Conservation (phyloP, 2,113 vertebrate genomes). For the Corythornis vintsioides region DNA sequence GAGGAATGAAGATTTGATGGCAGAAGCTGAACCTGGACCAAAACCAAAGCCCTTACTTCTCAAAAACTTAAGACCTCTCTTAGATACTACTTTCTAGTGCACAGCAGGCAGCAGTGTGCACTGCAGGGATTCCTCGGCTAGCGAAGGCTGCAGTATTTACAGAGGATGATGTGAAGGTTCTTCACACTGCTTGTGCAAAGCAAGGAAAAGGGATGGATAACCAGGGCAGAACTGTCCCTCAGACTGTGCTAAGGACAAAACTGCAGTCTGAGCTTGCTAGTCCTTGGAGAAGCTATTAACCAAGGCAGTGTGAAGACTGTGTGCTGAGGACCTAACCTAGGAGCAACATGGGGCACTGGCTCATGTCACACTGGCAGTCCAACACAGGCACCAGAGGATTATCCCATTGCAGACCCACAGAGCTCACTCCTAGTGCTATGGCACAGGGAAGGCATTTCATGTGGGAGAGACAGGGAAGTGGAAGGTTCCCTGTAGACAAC, state of each 20-base stretch:
- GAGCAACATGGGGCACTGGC: not conserved
- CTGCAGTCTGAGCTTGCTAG: not conserved
- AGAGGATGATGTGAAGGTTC: not conserved
- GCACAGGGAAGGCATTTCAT: not conserved
- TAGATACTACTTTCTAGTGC: not conserved
- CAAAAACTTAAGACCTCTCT: not conserved
- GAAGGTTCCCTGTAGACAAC: not conserved
- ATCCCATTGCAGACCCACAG: not conserved
- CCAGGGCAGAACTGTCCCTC: not conserved
- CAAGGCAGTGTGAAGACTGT: rapidly evolving
- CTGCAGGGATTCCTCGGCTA: not conserved
- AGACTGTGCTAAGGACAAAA: not conserved
- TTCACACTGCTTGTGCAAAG: not conserved
- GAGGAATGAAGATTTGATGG: not conserved
- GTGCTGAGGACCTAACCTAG: not conserved
- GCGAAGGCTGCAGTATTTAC: not conserved
- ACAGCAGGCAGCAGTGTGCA: not conserved
- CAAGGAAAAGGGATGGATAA: not conserved
- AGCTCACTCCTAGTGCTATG: not conserved
- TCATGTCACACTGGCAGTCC: not conserved
- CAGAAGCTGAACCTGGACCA: not conserved
- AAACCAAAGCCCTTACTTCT: not conserved
- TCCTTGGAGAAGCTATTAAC: not conserved
- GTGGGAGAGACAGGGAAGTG: not conserved
- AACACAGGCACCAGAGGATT: not conserved